phyloP scores from a whole-genome alignment of 2,888 invertebrate genomes.

The Cloeon dipterum region DNA sequence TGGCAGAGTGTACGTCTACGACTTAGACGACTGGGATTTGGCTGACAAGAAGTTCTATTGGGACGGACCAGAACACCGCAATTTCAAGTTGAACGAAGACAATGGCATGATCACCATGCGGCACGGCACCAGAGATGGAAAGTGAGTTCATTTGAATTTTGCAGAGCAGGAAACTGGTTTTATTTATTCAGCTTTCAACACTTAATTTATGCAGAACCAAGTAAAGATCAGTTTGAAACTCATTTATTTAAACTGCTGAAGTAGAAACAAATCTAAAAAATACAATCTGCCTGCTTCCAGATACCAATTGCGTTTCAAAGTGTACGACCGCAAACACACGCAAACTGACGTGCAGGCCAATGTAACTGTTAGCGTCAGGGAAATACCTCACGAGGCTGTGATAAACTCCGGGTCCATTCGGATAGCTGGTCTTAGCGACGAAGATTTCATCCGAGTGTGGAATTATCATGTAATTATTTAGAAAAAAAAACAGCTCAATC shows the following conservation, averaged over 20 bases:
- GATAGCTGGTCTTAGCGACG: slow-evolving; percentile 81
- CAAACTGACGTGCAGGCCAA: slow-evolving; percentile 92
- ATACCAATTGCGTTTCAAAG: slow-evolving; percentile 31
- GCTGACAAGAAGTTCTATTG: slow-evolving; percentile 94
- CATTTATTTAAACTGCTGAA: no score
- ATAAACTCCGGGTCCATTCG: slow-evolving; percentile 87
- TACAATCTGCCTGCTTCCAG: no score
- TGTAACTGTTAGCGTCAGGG: slow-evolving; percentile 81
- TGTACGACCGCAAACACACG: slow-evolving; percentile 83
- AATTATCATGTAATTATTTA: slow-evolving; percentile 49
- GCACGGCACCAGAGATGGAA: slow-evolving; percentile 74
- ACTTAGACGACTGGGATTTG: slow-evolving; percentile 96
- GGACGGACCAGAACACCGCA: slow-evolving; percentile 66
- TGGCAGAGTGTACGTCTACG: slow-evolving; percentile 89
- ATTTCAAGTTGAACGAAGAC: slow-evolving; percentile 72
- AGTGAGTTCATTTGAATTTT: slow-evolving; percentile 14
- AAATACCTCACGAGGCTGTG: slow-evolving; percentile 88
- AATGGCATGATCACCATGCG: slow-evolving; percentile 92
- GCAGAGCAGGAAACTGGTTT: background rate
- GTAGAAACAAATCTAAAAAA: no score
- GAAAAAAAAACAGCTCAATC: no score
- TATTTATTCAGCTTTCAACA: background rate
- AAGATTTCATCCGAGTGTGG: slow-evolving; percentile 90
- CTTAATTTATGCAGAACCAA: background rate
- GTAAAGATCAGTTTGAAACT: background rate